Evolutionary conservation across 2,888 invertebrate species (phyloP), one percentile per base, ranked within the genome.

Genomic region (Rhagophthalmus giganteus): DNA sequence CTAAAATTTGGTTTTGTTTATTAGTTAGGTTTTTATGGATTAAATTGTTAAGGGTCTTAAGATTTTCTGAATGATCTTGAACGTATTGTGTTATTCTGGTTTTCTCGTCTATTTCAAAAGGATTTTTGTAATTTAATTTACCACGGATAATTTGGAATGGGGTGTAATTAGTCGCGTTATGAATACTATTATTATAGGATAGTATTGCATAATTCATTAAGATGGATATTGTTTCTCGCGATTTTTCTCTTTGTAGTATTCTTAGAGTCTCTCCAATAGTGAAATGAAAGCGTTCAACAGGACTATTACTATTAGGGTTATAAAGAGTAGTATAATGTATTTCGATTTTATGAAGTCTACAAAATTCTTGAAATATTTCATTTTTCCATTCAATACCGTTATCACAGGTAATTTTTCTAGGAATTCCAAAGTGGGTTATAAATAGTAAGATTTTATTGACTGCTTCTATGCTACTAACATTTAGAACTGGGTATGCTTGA

Each of bases 351-450:
- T 60, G 55, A 25, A 50, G n/a, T 15, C 40, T 37, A 13, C 55
- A 41, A 3, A 61, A 31, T 20, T 60, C 55, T 41, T 47, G 54
- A 6, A 59, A 13, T n/a, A 51, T 20, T 1, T 32, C 31, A 28
- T 58, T 57, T 39, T 51, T 56, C 28, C 54, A 62, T 55, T 60
- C 58, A 3, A 37, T 35, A 0, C 56, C 59, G 31, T 57, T 57
- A 25, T 61, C 62, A 9, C 44, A 49, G 4, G 59, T 54, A 7
- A 57, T 60, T 48, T 49, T 40, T 16, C 27, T 32, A 2, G 56
- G 59, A 8, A 59, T 42, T 11, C 54, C 42, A 13, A 46, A 52
- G 30, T 55, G 54, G 1, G 52, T 51, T 24, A 61, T 54, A 14
- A 45, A 58, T 34, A 39, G 41, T 16, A 62, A 40, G 9, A 62